Conservation (phyloP, 2,888 invertebrate genomes). For the Ganaspis brasiliensis region DNA sequence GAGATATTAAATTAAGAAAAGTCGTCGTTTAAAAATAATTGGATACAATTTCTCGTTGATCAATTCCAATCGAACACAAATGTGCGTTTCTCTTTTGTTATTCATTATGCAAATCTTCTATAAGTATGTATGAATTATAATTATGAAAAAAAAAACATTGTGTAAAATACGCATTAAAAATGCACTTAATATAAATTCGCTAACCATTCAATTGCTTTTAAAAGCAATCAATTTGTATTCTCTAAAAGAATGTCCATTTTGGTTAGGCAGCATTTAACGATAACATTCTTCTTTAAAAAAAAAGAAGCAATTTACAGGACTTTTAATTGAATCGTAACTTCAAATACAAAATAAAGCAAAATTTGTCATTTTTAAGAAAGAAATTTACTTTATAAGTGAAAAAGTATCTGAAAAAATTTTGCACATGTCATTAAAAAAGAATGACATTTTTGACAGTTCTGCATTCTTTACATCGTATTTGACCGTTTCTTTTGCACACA, state of each 20-base stretch:
- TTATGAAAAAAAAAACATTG: not conserved
- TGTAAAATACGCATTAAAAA: constrained; percentile 23
- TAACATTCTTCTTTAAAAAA: constrained; percentile 1
- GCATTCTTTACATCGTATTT: constrained; percentile 48
- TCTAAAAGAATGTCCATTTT: not conserved
- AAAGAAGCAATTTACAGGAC: constrained; percentile 3
- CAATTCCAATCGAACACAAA: constrained; percentile 4
- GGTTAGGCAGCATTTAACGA: not conserved
- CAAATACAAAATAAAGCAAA: not conserved
- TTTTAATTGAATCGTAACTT: not conserved
- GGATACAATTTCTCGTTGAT: constrained; percentile 5
- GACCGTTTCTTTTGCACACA: constrained; percentile 3
- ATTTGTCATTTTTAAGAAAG: not conserved
- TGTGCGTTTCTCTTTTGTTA: constrained; percentile 12
- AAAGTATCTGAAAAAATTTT: constrained; percentile 50
- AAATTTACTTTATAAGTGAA: constrained; percentile 16
- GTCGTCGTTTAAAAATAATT: not conserved
- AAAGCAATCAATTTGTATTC: too few species aligned
- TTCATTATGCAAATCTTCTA: not conserved
- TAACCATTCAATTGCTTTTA: not conserved
- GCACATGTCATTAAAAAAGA: constrained; percentile 51
- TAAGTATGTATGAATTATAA: not conserved
- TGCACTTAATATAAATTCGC: not conserved
- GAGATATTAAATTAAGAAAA: constrained; percentile 8
- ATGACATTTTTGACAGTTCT: constrained; percentile 52